A percentile compares a stretch with the other conserved stretches of the same genome.
Conservation (phyloP, 2,113 vertebrate genomes). For the Paratilapia polleni region DNA sequence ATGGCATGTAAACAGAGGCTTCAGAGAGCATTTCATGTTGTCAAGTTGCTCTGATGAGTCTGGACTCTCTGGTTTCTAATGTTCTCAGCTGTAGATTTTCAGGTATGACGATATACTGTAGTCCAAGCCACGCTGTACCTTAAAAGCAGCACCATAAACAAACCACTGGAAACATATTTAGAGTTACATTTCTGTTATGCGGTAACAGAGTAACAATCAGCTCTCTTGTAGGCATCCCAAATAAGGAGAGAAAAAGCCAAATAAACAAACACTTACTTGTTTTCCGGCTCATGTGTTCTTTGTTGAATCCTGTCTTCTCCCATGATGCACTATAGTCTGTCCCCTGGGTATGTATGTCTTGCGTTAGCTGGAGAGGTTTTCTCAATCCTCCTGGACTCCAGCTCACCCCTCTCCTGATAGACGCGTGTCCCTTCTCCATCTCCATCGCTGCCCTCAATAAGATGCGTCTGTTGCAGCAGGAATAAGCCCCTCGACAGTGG, state of each 20-base stretch:
- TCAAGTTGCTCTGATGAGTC: constrained; percentile 54
- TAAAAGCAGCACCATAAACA: constrained; percentile 7
- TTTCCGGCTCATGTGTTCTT: constrained; percentile 72
- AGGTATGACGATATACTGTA: background rate
- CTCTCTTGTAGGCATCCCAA: background rate
- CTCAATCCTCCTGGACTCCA: constrained; percentile 73
- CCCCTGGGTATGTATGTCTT: constrained; percentile 46
- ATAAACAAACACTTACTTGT: constrained; percentile 81
- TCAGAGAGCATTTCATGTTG: constrained; percentile 44
- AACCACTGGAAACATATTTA: constrained; percentile 14
- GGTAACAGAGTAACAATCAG: background rate
- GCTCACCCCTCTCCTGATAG: constrained; percentile 75
- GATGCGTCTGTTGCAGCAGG: constrained; percentile 16
- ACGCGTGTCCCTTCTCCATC: constrained; percentile 73
- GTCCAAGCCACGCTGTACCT: constrained; percentile 9
- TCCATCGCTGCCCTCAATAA: constrained; percentile 29
- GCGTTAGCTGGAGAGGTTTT: constrained; percentile 63
- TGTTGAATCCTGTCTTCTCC: constrained; percentile 70
- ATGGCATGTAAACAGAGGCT: constrained; percentile 75
- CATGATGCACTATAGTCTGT: constrained; percentile 65
- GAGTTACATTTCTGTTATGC: background rate
- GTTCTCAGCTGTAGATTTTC: constrained; percentile 16
- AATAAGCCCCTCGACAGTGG: background rate
- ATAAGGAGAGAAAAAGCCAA: constrained; percentile 22
- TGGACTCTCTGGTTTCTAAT: constrained; percentile 43